Evolutionary conservation across 2,113 vertebrate species (phyloP).

Genomic region (Pteropus alecto): DNA sequence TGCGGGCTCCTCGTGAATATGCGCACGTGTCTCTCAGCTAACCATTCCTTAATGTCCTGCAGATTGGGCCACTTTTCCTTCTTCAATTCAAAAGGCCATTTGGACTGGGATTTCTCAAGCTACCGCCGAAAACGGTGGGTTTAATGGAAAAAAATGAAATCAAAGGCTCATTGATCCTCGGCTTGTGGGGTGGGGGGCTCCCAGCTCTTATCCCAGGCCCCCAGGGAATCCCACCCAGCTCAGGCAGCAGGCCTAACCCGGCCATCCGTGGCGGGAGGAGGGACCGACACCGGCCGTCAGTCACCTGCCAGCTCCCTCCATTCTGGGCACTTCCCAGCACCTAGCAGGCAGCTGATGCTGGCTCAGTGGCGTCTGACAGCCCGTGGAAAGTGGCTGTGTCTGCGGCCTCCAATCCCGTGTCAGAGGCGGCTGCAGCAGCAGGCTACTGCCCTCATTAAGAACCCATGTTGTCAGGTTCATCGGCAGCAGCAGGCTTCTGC

Average conservation of each 20-base stretch:
- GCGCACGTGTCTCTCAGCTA: background rate
- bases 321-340: background rate
- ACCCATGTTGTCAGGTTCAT: conserved; percentile 8
- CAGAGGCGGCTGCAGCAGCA: conserved; percentile 15
- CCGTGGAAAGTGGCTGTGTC: conserved; percentile 2
- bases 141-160: conserved; percentile 32
- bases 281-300: background rate
- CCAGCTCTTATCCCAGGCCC: background rate
- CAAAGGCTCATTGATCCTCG: conserved; percentile 44
- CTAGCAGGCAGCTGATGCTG: conserved; percentile 63
- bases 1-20: background rate
- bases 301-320: background rate
- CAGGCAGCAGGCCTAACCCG: too few relatives aligned
- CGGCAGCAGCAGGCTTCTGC: too few relatives aligned
- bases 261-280: background rate
- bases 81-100: background rate
- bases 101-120: background rate
- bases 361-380: conserved; percentile 48
- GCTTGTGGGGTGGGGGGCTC: background rate
- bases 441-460: conserved; percentile 53
- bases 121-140: background rate
- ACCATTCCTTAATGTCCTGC: background rate
- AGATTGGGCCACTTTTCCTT: background rate
- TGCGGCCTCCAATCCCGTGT: conserved; percentile 51
- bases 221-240: background rate